These are phyloP conservation scores for Atopsyche davidsoni DNA, from an alignment of 1,140 invertebrate species.

Conservation along the genomic window DNA sequence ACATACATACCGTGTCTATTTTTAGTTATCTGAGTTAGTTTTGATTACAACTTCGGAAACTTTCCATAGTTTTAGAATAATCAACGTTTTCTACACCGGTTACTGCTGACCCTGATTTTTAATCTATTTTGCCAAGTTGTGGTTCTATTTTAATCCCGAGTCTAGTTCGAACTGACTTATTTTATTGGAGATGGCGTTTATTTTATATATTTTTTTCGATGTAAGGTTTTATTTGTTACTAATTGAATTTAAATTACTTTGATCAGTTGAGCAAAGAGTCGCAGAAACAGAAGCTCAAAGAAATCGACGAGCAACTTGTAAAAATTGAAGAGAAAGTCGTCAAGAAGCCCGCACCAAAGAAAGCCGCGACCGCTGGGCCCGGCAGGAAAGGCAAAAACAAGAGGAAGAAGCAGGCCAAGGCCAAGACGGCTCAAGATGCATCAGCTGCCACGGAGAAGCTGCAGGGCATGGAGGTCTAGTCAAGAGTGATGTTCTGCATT, in stretches of 20 bases:
- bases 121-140: too few species aligned
- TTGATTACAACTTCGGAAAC: too few species aligned
- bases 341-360: slow-evolving; percentile 23
- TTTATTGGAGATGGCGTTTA: too few species aligned
- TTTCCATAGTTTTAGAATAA: too few species aligned
- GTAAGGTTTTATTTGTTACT: too few species aligned
- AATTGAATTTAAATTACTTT: not conserved
- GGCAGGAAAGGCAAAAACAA: slow-evolving; percentile 21
- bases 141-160: too few species aligned
- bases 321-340: slow-evolving; percentile 24
- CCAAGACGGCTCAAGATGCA: slow-evolving; percentile 7
- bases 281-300: slow-evolving; percentile 22
- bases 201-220: too few species aligned
- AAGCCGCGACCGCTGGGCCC: not conserved
- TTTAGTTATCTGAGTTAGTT: too few species aligned
- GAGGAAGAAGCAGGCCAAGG: slow-evolving; percentile 15
- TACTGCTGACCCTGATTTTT: too few species aligned
- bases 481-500: not conserved
- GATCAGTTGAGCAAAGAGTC: slow-evolving; percentile 23
- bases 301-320: slow-evolving; percentile 24
- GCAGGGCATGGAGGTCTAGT: slow-evolving; percentile 20
- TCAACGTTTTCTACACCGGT: too few species aligned
- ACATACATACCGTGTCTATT: too few species aligned
- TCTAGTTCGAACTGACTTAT: too few species aligned
- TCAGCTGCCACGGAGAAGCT: slow-evolving; percentile 17